Base-by-base conservation (phyloP, 2,888 invertebrate genomes). In the Arctia plantaginis region DNA sequence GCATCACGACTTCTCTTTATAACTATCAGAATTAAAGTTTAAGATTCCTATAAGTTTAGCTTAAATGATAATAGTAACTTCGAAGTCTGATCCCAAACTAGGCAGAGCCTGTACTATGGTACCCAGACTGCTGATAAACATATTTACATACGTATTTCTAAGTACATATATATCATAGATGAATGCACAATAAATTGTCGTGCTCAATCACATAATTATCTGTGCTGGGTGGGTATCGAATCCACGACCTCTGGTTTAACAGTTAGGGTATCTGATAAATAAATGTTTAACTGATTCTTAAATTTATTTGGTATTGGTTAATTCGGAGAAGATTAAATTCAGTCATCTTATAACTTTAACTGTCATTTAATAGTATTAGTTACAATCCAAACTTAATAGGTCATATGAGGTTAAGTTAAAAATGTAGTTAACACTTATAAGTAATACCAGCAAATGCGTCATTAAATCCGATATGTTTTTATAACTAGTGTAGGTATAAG, bases 381-480 rank as follows among this genome's bases (percentile, higher is more conserved):
- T 55, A 8, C 23, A 51, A 47, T 6, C 20, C 4, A 47, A 55
- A 55, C 8, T 55, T 1, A 55, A n/a, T 10, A 55, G 51, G 23
- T 55, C 51, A 51, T 51, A 20, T 51, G 20, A 23, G 23, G n/a
- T 10, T 55, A 55, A 13, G n/a, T 55, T 13, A 10, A 55, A 51
- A 55, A 27, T 59, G 59, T 27, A 15, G 27, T 27, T 8, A 13
- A 55, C 13, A 59, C 15, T 15, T 0, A 72, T 30, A 59, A 27
- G 35, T 35, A 39, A 70, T 66, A 33, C 59, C 35, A 44, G 47
- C n/a, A 71, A 67, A 64, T 51, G 65, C 62, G 64, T 51, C 30
- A 64, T 33, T 75, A n/a, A 69, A 69, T 39, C 39, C n/a, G 55
- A 69, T 69, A 59, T 27, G 35, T 62, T 39, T 70, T 59, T 27